Conservation (phyloP, 1,140 invertebrate species). For the Micrasema minimum region DNA sequence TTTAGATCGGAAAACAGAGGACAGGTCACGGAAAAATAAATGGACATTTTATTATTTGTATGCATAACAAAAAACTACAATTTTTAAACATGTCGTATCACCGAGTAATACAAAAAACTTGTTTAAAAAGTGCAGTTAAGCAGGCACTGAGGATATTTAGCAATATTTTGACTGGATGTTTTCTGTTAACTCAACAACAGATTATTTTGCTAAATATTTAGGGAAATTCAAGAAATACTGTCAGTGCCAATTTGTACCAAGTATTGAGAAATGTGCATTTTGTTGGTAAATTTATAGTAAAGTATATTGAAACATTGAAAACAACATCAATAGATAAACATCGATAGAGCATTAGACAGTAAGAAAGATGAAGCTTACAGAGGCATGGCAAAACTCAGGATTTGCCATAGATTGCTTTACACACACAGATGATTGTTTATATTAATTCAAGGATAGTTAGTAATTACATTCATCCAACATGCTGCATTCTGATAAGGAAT, state of each 20-base stretch:
- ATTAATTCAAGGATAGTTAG: neutral
- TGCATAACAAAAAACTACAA: conserved; percentile 29
- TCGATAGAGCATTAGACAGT: conserved; percentile 41
- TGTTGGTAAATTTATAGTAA: too few relatives aligned
- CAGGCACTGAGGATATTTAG: conserved; percentile 39
- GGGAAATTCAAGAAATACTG: too few relatives aligned
- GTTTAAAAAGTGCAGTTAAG: conserved; percentile 38
- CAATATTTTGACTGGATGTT: conserved; percentile 34
- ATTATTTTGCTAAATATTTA: conserved; percentile 13
- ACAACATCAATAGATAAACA: conserved; percentile 43
- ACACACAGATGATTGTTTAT: conserved; percentile 11
- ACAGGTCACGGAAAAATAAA: conserved; percentile 21
- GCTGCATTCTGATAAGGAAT: too few relatives aligned
- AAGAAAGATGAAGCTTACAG: conserved; percentile 42
- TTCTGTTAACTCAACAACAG: conserved; percentile 1
- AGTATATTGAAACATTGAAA: conserved; percentile 25
- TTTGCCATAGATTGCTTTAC: conserved; percentile 32
- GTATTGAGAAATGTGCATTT: conserved; percentile 8
- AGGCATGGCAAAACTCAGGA: conserved; percentile 43
- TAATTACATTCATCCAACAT: too few relatives aligned
- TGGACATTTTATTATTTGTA: conserved; percentile 29
- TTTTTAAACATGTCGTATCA: conserved; percentile 3
- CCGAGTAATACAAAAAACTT: conserved; percentile 1
- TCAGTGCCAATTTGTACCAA: neutral
- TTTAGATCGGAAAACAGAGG: conserved; percentile 20